Percentiles rank a stretch among this genome's conserved stretches.
phyloP scores from a whole-genome alignment of 1,140 invertebrate genomes.

The Archegozetes longisetosus region DNA sequence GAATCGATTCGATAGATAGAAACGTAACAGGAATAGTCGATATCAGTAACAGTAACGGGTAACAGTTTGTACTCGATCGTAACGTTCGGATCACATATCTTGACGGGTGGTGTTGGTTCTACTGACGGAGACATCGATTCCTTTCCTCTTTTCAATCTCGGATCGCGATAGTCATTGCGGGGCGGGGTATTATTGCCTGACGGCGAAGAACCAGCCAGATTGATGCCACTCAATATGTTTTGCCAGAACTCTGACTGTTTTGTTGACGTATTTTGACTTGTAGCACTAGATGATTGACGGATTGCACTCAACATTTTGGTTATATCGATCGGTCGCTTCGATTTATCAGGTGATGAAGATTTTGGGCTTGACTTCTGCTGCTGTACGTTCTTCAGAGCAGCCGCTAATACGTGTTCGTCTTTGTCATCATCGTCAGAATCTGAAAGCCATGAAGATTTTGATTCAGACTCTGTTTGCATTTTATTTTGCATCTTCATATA shows the following conservation, averaged over 20 bases:
- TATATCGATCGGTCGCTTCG: constrained; percentile 16
- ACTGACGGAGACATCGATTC: too few species aligned
- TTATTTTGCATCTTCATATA: background rate
- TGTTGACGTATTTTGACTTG: background rate
- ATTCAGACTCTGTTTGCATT: background rate
- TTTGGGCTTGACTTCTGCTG: background rate
- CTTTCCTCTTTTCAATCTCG: background rate
- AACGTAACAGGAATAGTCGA: constrained; percentile 19
- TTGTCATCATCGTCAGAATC: constrained; percentile 6
- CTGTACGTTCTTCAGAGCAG: background rate
- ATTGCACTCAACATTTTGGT: constrained; percentile 16
- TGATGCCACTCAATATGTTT: constrained; percentile 11
- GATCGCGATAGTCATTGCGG: background rate
- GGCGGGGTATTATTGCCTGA: background rate
- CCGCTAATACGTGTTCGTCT: constrained; percentile 1
- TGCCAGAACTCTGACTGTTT: constrained; percentile 15
- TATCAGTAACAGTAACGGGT: constrained; percentile 5
- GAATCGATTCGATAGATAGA: constrained; percentile 15
- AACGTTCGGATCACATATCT: constrained; percentile 4
- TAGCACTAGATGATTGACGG: background rate
- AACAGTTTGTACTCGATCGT: constrained; percentile 17
- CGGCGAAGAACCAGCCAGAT: background rate
- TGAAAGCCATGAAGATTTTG: background rate
- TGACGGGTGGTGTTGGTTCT: background rate
- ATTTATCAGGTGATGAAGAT: background rate